Percentiles rank a stretch among this genome's conserved stretches.
Evolutionary conservation across 1,140 invertebrate genomes (phyloP).

Genomic region (Bicyclus anynana): DNA sequence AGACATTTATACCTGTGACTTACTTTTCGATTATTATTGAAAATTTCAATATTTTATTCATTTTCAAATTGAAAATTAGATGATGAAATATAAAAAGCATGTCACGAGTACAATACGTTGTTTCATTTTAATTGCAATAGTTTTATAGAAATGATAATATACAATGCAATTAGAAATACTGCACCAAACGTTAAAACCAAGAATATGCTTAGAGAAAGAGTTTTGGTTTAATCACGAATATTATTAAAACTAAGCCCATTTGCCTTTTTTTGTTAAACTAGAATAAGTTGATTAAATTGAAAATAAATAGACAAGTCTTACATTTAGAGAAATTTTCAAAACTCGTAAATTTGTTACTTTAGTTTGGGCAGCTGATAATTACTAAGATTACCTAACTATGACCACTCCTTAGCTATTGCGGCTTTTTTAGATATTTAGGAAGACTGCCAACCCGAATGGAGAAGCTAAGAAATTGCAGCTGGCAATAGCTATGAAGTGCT

Average conservation of each 20-base stretch:
- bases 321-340: constrained; percentile 25
- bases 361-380: constrained; percentile 64
- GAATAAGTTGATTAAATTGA: constrained; percentile 40
- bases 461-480: neutral
- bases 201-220: constrained; percentile 64
- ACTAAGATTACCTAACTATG: constrained; percentile 12
- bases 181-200: constrained; percentile 74
- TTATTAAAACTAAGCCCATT: constrained; percentile 67
- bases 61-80: neutral
- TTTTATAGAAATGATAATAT: constrained; percentile 66
- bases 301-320: constrained; percentile 35
- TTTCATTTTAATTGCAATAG: constrained; percentile 46
- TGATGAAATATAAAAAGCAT: constrained; percentile 30
- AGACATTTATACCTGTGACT: constrained; percentile 44
- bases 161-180: constrained; percentile 75
- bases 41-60: neutral
- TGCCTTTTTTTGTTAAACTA: constrained; percentile 57
- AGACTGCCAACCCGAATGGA: neutral
- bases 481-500: constrained; percentile 42
- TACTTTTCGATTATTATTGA: constrained; percentile 21
- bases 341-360: constrained; percentile 32
- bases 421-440: neutral
- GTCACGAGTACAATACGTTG: constrained; percentile 45
- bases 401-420: constrained; percentile 24
- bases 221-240: constrained; percentile 56